These are phyloP conservation scores for Physeter macrocephalus DNA, from an alignment of 2,113 vertebrate genomes.

Conservation along the genomic window DNA sequence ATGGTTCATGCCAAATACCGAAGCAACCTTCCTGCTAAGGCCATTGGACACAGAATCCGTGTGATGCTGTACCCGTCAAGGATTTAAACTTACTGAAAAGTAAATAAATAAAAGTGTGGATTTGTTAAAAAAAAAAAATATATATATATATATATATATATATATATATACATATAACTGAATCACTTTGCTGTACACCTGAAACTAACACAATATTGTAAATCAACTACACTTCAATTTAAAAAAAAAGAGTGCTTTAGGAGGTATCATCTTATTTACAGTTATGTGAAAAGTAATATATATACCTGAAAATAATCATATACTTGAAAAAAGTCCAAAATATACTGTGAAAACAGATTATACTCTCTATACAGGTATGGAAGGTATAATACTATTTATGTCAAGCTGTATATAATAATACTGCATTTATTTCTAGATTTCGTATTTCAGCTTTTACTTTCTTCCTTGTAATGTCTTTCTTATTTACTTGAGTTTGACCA, in stretches of 20 bases:
- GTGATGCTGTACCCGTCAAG: no score
- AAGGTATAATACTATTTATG: background rate
- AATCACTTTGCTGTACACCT: background rate
- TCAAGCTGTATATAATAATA: background rate
- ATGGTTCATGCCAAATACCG: no score
- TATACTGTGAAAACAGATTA: background rate
- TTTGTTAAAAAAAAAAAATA: no score
- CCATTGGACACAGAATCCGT: no score
- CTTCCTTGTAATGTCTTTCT: background rate
- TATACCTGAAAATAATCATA: background rate
- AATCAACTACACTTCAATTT: background rate
- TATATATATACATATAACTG: background rate
- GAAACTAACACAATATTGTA: background rate
- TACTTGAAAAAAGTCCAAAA: background rate
- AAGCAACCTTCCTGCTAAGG: no score
- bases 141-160: no score
- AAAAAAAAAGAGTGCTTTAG: background rate
- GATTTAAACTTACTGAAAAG: no score
- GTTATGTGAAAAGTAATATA: background rate
- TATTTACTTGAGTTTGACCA: conserved; percentile 9
- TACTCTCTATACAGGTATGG: background rate
- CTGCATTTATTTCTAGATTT: background rate
- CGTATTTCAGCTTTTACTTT: conserved; percentile 6
- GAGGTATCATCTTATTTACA: background rate
- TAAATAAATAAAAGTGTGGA: no score